Conservation (phyloP, 2,113 vertebrate genomes). For the Embiotoca jacksoni region DNA sequence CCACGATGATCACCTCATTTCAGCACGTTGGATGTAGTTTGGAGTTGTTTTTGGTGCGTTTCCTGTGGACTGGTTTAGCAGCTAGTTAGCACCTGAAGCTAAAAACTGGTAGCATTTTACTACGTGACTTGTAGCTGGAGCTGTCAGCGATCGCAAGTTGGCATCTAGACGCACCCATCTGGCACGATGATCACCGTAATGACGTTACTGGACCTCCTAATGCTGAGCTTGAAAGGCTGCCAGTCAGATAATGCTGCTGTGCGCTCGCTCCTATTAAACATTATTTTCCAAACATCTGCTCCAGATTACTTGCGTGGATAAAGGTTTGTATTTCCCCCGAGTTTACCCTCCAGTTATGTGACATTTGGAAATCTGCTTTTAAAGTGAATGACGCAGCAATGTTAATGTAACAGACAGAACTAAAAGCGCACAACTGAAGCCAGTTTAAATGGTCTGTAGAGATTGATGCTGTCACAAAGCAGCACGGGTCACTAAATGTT, state of each 20-base stretch:
- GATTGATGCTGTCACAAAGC: too few species aligned
- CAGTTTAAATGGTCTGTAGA: too few species aligned
- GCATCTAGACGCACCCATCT: not conserved
- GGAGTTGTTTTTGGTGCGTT: conserved; percentile 17
- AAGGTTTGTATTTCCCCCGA: not conserved
- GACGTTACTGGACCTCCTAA: not conserved
- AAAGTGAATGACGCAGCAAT: too few species aligned
- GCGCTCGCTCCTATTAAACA: not conserved
- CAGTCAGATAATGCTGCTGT: not conserved
- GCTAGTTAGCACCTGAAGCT: conserved; percentile 75
- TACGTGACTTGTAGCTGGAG: conserved; percentile 33
- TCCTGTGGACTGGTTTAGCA: conserved; percentile 36
- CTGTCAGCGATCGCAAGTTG: conserved; percentile 35
- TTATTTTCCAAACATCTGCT: not conserved
- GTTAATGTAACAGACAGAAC: too few species aligned
- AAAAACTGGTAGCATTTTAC: conserved; percentile 37
- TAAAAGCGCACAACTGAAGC: too few species aligned
- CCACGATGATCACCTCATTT: not conserved
- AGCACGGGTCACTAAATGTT: too few species aligned
- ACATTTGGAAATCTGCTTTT: not conserved
- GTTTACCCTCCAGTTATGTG: not conserved
- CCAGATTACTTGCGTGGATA: not conserved
- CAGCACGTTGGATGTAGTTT: conserved; percentile 1
- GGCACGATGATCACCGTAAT: not conserved
- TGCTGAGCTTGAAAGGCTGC: not conserved